Percentiles rank a stretch among this genome's conserved stretches.
These are phyloP conservation scores for Leucoraja erinaceus DNA, from an alignment of 2,113 vertebrate genomes.

Conservation along the genomic window DNA sequence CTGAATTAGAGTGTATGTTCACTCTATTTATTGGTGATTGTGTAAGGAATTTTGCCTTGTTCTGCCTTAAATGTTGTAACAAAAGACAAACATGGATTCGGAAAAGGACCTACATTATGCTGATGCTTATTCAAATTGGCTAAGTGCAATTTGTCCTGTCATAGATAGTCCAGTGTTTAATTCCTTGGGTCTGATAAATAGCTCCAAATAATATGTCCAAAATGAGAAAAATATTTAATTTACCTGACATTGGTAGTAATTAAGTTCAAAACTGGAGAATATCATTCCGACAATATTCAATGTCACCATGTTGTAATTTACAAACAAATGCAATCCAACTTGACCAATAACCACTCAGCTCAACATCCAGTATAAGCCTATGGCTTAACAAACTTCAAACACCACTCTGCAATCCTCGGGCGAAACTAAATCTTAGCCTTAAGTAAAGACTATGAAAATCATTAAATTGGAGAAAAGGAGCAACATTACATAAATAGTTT, in stretches of 20 bases:
- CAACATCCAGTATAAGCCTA: not conserved
- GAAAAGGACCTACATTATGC: not conserved
- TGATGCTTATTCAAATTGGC: not conserved
- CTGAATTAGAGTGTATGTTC: not conserved
- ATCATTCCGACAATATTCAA: not conserved
- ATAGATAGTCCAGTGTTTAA: not conserved
- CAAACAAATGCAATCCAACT: not conserved
- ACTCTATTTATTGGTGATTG: not conserved
- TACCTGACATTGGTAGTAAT: not conserved
- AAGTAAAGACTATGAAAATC: constrained; percentile 9
- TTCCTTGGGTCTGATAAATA: constrained; percentile 3
- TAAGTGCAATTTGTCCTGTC: not conserved
- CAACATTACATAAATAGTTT: not conserved
- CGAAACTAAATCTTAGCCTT: constrained; percentile 11
- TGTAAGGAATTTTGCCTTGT: not conserved
- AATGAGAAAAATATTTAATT: not conserved
- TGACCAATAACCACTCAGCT: constrained; percentile 9
- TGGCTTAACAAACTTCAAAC: constrained; percentile 16
- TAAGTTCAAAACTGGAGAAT: constrained; percentile 3
- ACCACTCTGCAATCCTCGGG: not conserved
- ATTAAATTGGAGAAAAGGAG: not conserved
- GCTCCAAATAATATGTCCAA: not conserved
- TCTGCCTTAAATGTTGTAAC: not conserved
- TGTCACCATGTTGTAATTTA: not conserved
- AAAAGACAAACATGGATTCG: not conserved